Evolutionary conservation across 1,140 invertebrate species (phyloP).

Genomic region (Glossosoma conforme): DNA sequence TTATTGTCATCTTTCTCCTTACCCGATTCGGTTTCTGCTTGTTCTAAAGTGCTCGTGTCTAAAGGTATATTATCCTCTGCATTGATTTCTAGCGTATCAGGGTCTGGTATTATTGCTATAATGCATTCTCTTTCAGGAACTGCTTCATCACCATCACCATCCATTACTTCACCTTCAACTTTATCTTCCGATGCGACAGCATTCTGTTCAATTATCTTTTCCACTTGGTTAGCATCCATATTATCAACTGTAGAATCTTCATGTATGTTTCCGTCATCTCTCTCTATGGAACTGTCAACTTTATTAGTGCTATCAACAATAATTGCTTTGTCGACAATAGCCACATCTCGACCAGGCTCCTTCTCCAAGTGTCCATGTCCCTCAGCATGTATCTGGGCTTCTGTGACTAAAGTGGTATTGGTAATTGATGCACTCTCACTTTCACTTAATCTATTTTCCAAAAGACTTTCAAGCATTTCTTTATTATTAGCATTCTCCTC

Average conservation of each 20-base stretch:
- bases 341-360: constrained; percentile 3
- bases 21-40: constrained; percentile 2
- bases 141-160: constrained; percentile 13
- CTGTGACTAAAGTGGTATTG: constrained; percentile 47
- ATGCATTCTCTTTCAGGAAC: constrained; percentile 19
- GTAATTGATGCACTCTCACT: constrained; percentile 46
- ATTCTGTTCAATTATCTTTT: constrained; percentile 12
- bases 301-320: neutral
- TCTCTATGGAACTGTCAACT: neutral
- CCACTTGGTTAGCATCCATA: constrained; percentile 1
- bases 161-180: constrained; percentile 17
- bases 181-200: constrained; percentile 20
- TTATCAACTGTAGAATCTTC: neutral
- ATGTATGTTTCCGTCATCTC: neutral
- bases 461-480: constrained; percentile 34
- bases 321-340: neutral
- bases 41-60: constrained; percentile 1
- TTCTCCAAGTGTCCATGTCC: constrained; percentile 20
- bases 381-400: constrained; percentile 47
- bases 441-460: constrained; percentile 43
- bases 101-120: constrained; percentile 29
- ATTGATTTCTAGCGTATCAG: constrained; percentile 16
- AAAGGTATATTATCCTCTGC: constrained; percentile 7
- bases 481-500: constrained; percentile 35
- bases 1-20: constrained; percentile 7